Evolutionary conservation across 1,140 invertebrate species (phyloP).

Genomic region (Conus ventricosus): DNA sequence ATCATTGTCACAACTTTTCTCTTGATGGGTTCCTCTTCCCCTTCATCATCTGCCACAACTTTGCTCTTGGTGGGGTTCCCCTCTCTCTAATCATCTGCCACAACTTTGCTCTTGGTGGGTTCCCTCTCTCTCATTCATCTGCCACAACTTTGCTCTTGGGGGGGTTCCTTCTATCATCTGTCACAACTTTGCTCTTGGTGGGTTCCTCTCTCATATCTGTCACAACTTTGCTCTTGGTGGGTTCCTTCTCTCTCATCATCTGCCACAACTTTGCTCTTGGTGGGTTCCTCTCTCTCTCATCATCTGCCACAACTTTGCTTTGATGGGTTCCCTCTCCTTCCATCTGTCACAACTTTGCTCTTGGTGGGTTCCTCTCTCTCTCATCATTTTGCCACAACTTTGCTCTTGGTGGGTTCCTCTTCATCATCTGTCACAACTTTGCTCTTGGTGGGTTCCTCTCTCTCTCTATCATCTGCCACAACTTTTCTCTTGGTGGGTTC

Average conservation of each 20-base stretch:
- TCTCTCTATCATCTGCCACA: constrained; percentile 75
- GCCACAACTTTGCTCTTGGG: too few relatives aligned
- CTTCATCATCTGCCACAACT: background rate
- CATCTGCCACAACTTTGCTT: too few relatives aligned
- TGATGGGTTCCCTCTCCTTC: too few relatives aligned
- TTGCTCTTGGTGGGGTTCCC: background rate
- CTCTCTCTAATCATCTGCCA: constrained; percentile 74
- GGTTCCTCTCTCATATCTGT: constrained; percentile 37
- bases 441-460: constrained; percentile 64
- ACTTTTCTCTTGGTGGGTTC: constrained; percentile 80
- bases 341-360: background rate
- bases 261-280: constrained; percentile 79
- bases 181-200: too few relatives aligned
- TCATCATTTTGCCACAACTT: too few relatives aligned
- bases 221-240: background rate
- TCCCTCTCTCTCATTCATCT: constrained; percentile 74
- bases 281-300: constrained; percentile 71
- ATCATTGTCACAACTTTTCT: background rate
- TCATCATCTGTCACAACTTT: too few relatives aligned
- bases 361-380: constrained; percentile 13
- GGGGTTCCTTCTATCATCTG: too few relatives aligned
- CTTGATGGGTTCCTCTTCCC: too few relatives aligned
- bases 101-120: constrained; percentile 79
- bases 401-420: too few relatives aligned
- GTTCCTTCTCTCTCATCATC: constrained; percentile 72